Evolutionary conservation across 2,888 invertebrate genomes (phyloP).

Genomic region (Mactromeris polynyma): DNA sequence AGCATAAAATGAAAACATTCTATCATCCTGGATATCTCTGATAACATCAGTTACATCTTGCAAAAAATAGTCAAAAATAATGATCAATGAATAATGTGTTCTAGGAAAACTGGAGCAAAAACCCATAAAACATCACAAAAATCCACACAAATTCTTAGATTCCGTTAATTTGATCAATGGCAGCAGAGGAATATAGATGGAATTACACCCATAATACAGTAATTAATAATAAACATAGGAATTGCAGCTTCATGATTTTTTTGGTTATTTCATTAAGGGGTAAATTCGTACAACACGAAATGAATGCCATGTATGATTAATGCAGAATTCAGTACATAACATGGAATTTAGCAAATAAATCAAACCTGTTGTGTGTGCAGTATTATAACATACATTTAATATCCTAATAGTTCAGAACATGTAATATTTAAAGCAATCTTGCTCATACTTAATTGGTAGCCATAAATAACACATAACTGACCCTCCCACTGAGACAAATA

Average conservation of each 20-base stretch:
- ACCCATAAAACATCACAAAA: neutral
- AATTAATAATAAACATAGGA: slow-evolving; percentile 10
- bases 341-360: too few species aligned
- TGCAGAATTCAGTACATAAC: neutral
- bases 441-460: too few species aligned
- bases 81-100: slow-evolving; percentile 2
- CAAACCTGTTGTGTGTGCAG: too few species aligned
- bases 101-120: neutral
- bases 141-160: neutral
- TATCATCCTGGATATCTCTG: neutral
- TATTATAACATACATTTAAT: too few species aligned
- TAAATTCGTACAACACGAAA: neutral
- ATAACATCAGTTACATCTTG: neutral
- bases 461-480: neutral
- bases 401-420: too few species aligned
- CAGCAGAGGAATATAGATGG: neutral
- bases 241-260: neutral
- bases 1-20: neutral
- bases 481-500: neutral
- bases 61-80: neutral
- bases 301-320: neutral
- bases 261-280: neutral
- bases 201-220: neutral
- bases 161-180: slow-evolving; percentile 4
- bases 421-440: too few species aligned